Percentiles rank a stretch among this genome's conserved stretches.
phyloP scores from a whole-genome alignment of 53 echinoderm and acorn worm species.

The Echinometra lucunter region DNA sequence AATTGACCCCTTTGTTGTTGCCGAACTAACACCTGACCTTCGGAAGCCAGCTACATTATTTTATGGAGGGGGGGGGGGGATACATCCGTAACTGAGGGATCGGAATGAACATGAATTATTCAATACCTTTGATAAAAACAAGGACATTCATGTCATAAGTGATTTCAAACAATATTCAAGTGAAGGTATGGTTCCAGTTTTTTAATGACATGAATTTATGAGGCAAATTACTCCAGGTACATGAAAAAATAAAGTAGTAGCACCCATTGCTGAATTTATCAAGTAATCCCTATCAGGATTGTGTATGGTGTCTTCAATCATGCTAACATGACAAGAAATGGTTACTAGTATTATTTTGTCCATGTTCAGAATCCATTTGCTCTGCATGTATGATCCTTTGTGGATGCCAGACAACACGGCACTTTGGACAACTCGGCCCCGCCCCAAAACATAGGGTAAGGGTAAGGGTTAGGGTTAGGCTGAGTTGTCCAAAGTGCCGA shows the following conservation, averaged over 20 bases:
- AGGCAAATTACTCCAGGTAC: not conserved
- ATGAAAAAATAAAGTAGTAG: not conserved
- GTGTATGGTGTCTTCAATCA: not conserved
- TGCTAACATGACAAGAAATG: not conserved
- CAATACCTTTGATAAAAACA: not conserved
- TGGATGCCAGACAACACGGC: too few species aligned
- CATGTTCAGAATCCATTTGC: too few species aligned
- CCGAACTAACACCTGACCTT: slow-evolving; percentile 16
- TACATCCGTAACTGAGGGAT: not conserved
- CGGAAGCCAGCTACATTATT: slow-evolving; percentile 14
- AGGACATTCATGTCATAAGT: not conserved
- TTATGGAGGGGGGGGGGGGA: not conserved
- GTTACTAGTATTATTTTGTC: too few species aligned
- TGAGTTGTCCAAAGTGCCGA: too few species aligned
- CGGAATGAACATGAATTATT: not conserved
- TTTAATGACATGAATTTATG: not conserved
- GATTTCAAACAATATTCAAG: not conserved
- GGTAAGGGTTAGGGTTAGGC: too few species aligned
- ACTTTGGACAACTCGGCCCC: too few species aligned
- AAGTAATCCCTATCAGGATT: not conserved
- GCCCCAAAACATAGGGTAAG: too few species aligned
- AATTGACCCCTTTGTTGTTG: slow-evolving; percentile 1
- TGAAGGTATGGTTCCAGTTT: not conserved
- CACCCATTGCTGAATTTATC: not conserved
- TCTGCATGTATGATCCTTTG: too few species aligned